Base-by-base conservation (phyloP, 2,888 invertebrate genomes). In the Drosophila meridiana region DNA sequence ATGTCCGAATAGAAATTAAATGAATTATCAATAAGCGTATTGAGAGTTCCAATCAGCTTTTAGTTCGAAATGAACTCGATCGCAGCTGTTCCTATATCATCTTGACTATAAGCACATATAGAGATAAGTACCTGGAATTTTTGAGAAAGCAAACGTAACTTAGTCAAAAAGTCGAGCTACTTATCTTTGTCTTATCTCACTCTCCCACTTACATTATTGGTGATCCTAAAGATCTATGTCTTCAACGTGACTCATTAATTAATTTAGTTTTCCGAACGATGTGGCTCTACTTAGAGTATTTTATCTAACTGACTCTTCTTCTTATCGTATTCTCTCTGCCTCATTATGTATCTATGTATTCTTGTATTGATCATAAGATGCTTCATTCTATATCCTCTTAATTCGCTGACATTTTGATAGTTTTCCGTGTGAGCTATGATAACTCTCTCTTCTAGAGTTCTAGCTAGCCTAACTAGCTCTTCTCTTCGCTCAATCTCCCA, bases 41-140 rank as follows among this genome's bases (percentile, higher is more conserved):
- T 55, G 38, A 14, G 53, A 58, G n/a, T 1, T 20, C 20, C 38
- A 53, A 43, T 62, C 34, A 47, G 45, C 8, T 48, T 61, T 40
- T 40, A 26, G 38, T n/a, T 56, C 3, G 14, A 56, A 40, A 3
- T 13, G 20, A 32, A 32, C 30, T 20, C 56, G 42, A 56, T 42
- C 26, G 36, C 13, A 43, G 28, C 34, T 52, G 63, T 20, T 20
- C 5, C 30, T 28, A 64, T 66, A 53, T 32, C 14, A 28, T 50
- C n/a, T 61, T 14, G 42, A 30, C 56, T 20, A 20, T 36, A 36
- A 11, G 26, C 32, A 6, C 5, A 6, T 32, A 9, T n/a, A 11
- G 6, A 56, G 28, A 40, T 56, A 20, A 13, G 11, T 30, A 9
- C 30, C 28, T 42, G 2, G 30, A 42, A 9, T 30, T 28, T 14